Base-by-base conservation (phyloP, 2,888 invertebrate genomes). In the Mythimna ferrago region DNA sequence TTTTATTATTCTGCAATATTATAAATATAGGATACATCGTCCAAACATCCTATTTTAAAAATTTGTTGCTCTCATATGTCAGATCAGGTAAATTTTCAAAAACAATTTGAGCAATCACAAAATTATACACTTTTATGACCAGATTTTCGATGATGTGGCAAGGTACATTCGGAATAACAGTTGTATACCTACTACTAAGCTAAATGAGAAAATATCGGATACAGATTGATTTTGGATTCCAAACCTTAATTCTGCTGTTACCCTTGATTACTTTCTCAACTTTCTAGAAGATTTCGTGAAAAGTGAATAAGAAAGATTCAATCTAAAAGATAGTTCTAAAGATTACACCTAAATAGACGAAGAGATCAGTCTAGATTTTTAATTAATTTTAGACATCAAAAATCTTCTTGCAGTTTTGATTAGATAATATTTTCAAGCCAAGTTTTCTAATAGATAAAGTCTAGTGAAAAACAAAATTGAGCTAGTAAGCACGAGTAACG, bases 1-100 rank as follows among this genome's bases (percentile, higher is more conserved):
- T 89, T 91, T 95, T 95, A 93, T 93, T 93, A 92, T 86, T 92
- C 90, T 92, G 92, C 89, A 91, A 89, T 91, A 90, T 90, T 92
- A 92, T 92, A 91, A 91, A 92, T 92, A 93, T 90, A 92, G 91
- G 90, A 92, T 93, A 92, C 92, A 90, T 90, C 89, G 80, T 92
- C 91, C 91, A 92, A 91, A 93, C 90, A 90, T 89, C 86, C 86
- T 89, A 90, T 90, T 87, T 86, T 79, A 81, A 87, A 89, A 88
- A 87, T 83, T 78, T 86, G 73, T 90, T 90, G 91, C 89, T 91
- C 91, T 90, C 86, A 84, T 68, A 87, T 85, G 86, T 86, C 84
- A 87, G 88, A 87, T 89, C 92, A 92, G 94, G 92, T 94, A 94
- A 93, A 92, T 88, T 88, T 88, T 88, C 83, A 87, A 89, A 89